A percentile compares a stretch with the other conserved stretches of the same genome.
Evolutionary conservation across 2,888 invertebrate genomes (phyloP).

Genomic region (Auanema sp.): DNA sequence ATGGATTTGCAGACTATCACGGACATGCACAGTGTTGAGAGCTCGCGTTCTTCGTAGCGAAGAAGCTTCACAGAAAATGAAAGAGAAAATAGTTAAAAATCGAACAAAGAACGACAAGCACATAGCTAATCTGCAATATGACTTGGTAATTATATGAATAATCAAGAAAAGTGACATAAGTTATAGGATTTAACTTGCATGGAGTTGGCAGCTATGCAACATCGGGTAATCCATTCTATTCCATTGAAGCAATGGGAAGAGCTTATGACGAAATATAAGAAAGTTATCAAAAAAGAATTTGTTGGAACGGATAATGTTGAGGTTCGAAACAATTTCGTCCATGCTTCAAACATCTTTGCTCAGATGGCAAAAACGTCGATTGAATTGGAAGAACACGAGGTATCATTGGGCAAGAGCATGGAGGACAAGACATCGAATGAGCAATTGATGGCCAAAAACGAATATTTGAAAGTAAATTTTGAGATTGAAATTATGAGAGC

Average conservation of each 20-base stretch:
- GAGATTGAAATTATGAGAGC: neutral
- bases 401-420: neutral
- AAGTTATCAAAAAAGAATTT: conserved; percentile 26
- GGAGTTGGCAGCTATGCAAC: conserved; percentile 54
- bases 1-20: conserved; percentile 19
- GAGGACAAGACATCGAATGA: conserved; percentile 9
- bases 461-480: conserved; percentile 26
- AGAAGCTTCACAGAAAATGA: conserved; percentile 11
- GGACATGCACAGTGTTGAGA: conserved; percentile 20
- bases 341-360: conserved; percentile 4
- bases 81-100: conserved; percentile 4
- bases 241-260: conserved; percentile 44
- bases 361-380: conserved; percentile 4
- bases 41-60: conserved; percentile 3
- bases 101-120: conserved; percentile 6
- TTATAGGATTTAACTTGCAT: conserved; percentile 39
- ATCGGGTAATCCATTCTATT: conserved; percentile 48
- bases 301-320: conserved; percentile 18
- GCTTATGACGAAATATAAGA: conserved; percentile 38
- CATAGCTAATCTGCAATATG: conserved; percentile 19
- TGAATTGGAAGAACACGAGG: neutral
- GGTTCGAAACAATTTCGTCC: conserved; percentile 1
- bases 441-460: conserved; percentile 28
- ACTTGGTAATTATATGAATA: conserved; percentile 20
- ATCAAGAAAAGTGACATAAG: no score